Base-by-base conservation (phyloP, 1,140 invertebrate genomes). In the Drosophila dunni region DNA sequence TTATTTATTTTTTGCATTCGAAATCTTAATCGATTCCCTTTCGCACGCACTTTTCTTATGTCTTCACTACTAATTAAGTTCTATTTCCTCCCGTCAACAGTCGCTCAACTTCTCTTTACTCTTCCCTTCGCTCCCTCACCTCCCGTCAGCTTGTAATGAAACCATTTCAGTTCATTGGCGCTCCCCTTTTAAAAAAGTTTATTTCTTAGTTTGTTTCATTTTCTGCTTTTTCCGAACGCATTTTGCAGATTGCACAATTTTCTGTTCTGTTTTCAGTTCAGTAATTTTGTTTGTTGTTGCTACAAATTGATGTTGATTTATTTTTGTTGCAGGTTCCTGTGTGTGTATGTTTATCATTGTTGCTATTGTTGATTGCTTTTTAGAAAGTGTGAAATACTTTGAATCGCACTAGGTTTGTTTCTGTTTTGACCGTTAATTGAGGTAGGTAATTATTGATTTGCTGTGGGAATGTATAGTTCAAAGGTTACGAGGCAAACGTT, bases 201-300 rank as follows among this genome's bases (percentile, higher is more conserved):
- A 65, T 45, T 45, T 78, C 20, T 72, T 46, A 11, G 29, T 11
- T 54, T 66, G 13, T 36, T 68, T 69, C 63, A 66, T 71, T 65
- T 71, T 66, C 51, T 29, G 54, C 54, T 63, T 48, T 34, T 68
- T 58, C 34, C 72, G 67, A 73, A 78, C 75, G 78, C 81, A 76
- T 86, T 78, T 86, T 76, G 82, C 82, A 73, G 82, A 85, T 86
- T 86, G 82, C 82, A 86, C 82, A 86, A 86, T 76, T 68, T 82
- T 78, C 85, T 69, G 58, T 65, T 72, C 40, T 45, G 51, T 65
- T 79, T 75, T 78, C 36, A 65, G 51, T 65, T 61, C 61, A 50
- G 34, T 64, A 64, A 57, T 71, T 48, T 56, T 33, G 13, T 33
- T 78, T 42, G 20, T 61, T 75, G 63, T 58, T 67, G 51, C 36